Percentiles rank a stretch among this genome's conserved stretches.
phyloP scores from a whole-genome alignment of 2,797 vertebrate species.

The Capromys pilorides region DNA sequence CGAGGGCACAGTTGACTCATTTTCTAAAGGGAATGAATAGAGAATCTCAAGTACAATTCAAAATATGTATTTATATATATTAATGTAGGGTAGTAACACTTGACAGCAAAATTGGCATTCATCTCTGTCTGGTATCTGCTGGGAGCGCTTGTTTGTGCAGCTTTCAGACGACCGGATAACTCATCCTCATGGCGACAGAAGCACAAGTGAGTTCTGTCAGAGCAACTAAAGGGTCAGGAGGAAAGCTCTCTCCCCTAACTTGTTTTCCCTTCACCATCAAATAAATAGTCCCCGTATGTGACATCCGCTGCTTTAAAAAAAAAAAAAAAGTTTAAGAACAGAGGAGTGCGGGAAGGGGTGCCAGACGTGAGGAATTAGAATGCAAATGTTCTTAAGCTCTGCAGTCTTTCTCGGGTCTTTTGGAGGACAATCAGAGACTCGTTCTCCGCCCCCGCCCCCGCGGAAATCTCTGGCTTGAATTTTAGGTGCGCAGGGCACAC shows the following conservation, averaged over 20 bases:
- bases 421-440: constrained; percentile 17
- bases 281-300: constrained; percentile 22
- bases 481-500: constrained; percentile 23
- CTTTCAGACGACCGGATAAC: constrained; percentile 75
- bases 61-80: constrained; percentile 60
- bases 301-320: background rate
- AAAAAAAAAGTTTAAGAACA: constrained; percentile 55
- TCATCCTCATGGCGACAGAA: constrained; percentile 62
- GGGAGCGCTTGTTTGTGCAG: constrained; percentile 77
- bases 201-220: constrained; percentile 71
- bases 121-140: constrained; percentile 73
- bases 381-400: background rate
- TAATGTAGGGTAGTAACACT: constrained; percentile 53
- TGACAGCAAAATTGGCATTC: constrained; percentile 70
- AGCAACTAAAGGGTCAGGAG: constrained; percentile 32
- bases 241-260: background rate
- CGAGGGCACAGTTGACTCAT: constrained; percentile 63
- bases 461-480: constrained; percentile 59
- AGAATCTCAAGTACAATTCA: constrained; percentile 71
- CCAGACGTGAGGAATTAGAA: background rate
- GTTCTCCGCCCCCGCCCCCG: background rate
- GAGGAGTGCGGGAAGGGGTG: background rate
- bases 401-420: constrained; percentile 40
- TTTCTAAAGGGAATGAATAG: constrained; percentile 70
- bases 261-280: background rate